phyloP scores from a whole-genome alignment of 2,888 invertebrate genomes.

The Chloroclystis v-ata region DNA sequence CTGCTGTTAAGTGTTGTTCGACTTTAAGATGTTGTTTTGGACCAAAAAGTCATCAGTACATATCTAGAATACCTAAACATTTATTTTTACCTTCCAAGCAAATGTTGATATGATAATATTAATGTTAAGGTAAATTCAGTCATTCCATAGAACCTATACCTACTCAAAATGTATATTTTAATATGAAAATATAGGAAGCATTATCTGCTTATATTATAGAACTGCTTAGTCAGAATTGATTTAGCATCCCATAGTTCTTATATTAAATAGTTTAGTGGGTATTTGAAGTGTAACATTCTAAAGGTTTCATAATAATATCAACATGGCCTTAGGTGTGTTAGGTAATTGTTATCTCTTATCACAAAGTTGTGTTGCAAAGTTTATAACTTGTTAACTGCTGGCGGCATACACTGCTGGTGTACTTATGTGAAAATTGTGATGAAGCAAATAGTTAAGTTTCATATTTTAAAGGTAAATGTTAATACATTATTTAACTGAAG shows the following conservation, averaged over 20 bases:
- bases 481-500: constrained; percentile 67
- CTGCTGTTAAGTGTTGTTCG: not conserved
- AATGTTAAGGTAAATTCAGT: no score
- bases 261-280: no score
- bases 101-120: no score
- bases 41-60: not conserved
- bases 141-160: no score
- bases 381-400: constrained; percentile 43
- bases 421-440: constrained; percentile 64
- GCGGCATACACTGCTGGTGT: constrained; percentile 35
- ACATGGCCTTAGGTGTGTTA: constrained; percentile 65
- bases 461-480: constrained; percentile 67
- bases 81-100: no score
- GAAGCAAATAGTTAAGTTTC: constrained; percentile 70
- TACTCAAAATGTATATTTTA: no score
- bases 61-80: not conserved
- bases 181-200: no score
- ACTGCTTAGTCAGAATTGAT: no score
- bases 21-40: no score
- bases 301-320: constrained; percentile 32
- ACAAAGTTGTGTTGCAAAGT: constrained; percentile 50
- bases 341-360: constrained; percentile 52
- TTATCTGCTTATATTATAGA: no score
- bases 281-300: not conserved
- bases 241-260: no score